Evolutionary conservation across 2,797 vertebrate species (phyloP).

Genomic region (Megaceryle alcyon): DNA sequence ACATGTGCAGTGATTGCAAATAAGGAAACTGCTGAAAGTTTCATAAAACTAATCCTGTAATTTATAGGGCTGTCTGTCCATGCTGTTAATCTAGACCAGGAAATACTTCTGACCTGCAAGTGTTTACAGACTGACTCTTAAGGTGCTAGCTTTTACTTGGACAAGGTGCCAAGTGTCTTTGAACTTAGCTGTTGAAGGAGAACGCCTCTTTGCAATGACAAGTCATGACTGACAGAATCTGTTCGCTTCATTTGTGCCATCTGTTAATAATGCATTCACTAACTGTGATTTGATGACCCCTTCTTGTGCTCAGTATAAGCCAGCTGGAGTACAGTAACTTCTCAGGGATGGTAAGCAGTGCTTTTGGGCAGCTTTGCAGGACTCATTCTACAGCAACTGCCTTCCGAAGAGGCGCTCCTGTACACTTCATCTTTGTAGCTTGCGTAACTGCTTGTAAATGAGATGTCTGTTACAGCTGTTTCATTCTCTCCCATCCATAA

Average conservation of each 20-base stretch:
- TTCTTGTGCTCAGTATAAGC: background rate
- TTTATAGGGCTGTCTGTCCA: background rate
- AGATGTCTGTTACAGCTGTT: background rate
- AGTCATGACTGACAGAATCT: background rate
- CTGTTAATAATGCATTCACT: background rate
- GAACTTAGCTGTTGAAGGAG: background rate
- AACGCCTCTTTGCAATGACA: background rate
- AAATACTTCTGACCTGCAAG: background rate
- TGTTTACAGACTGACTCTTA: background rate
- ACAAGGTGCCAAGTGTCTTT: background rate
- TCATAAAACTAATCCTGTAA: background rate
- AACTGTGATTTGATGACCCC: background rate
- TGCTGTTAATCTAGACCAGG: background rate
- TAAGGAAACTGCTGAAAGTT: background rate
- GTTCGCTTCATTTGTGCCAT: background rate
- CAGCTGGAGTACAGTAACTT: background rate
- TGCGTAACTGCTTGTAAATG: background rate
- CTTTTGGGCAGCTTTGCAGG: background rate
- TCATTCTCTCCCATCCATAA: slow-evolving; percentile 43
- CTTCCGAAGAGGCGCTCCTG: background rate
- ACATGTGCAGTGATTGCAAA: background rate
- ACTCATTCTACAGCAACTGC: background rate
- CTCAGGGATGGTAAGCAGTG: background rate
- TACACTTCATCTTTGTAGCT: background rate
- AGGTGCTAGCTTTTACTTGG: background rate